Base-by-base conservation (phyloP, 2,888 invertebrate genomes). In the Pterostichus niger region DNA sequence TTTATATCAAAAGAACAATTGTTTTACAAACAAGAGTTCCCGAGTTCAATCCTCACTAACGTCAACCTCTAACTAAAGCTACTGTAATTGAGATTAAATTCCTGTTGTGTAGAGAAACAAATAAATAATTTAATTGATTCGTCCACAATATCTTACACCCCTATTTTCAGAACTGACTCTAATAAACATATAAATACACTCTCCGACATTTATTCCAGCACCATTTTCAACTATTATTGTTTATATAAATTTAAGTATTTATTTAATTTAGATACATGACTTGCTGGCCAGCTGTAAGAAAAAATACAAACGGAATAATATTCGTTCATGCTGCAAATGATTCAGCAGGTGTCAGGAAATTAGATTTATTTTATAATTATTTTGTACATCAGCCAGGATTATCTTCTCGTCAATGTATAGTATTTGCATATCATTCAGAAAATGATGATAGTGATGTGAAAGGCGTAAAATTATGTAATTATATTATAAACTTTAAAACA, bases 321-420 rank as follows among this genome's bases (percentile, higher is more conserved):
- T 87, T 87, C 81, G 85, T 87, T 46, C 86, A 87, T 79, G 85
- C 86, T 10, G 84, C 85, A 56, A 85, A 85, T 73, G 86, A 87
- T 76, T 86, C 86, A 76, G 83, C 84, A 35, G 86, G 86, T 11
- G 85, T 83, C 11, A 85, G 86, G 82, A 87, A 86, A 79, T 80
- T 87, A 80, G 87, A 87, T 76, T 84, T 86, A 64, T 86, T 87
- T 85, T 87, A 87, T 44, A 87, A 87, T 85, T 87, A 87, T 81
- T 87, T 87, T 79, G 86, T 87, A 6, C 85, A 85, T 6, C 87
- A 87, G 68, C 84, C 85, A 6, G 86, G 86, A 73, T 83, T 87
- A 40, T 86, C 85, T 71, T 85, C 86, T 13, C 73, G 86, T 54
- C 86, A 86, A 44, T 87, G 87, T 84, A 84, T 87, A 33, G 87